Percentiles rank a stretch among this genome's conserved stretches.
These are phyloP conservation scores for Potorous gilbertii DNA, from an alignment of 2,797 vertebrate species.

Conservation along the genomic window DNA sequence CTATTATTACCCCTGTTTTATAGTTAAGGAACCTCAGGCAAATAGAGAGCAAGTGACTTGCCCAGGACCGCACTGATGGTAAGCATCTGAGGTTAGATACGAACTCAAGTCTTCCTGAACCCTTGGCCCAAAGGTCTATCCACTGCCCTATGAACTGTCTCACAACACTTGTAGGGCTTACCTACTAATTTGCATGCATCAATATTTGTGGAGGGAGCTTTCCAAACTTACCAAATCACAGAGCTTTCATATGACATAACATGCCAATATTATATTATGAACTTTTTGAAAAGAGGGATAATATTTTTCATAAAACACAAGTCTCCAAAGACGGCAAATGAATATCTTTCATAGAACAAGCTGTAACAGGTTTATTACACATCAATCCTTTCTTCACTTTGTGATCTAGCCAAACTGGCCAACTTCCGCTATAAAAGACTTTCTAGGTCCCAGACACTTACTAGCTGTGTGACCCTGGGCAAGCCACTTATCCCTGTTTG, in stretches of 20 bases:
- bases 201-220: not conserved
- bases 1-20: not conserved
- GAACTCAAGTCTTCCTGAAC: not conserved
- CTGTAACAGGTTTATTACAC: not conserved
- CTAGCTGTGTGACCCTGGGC: not conserved
- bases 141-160: not conserved
- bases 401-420: not conserved
- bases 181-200: not conserved
- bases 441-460: not conserved
- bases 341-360: not conserved
- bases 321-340: not conserved
- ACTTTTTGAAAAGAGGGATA: not conserved
- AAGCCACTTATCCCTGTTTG: not conserved
- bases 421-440: not conserved
- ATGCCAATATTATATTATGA: not conserved
- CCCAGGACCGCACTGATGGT: not conserved
- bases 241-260: not conserved
- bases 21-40: not conserved
- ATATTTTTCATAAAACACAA: not conserved
- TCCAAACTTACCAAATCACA: not conserved
- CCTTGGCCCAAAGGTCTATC: not conserved
- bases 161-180: not conserved
- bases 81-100: not conserved
- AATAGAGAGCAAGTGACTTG: not conserved
- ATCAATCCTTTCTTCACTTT: not conserved